phyloP scores from a whole-genome alignment of 2,888 invertebrate species.

The Drosophila neonasuta region DNA sequence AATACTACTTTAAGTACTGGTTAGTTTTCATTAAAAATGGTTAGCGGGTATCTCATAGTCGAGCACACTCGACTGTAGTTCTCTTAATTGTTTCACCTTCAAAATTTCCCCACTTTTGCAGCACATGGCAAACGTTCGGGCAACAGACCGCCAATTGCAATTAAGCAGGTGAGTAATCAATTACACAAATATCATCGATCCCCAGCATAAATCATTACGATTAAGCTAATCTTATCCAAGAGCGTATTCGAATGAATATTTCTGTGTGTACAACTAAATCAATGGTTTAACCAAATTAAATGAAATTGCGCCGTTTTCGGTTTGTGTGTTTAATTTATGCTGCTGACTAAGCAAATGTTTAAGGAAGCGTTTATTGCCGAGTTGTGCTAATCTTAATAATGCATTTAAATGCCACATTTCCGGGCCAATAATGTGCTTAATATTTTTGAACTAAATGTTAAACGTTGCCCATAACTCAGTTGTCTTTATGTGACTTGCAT shows the following conservation, averaged over 20 bases:
- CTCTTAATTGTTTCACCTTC: too few relatives aligned
- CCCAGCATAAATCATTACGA: slow-evolving; percentile 23
- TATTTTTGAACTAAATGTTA: not conserved
- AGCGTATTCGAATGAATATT: not conserved
- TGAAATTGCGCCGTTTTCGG: slow-evolving; percentile 20
- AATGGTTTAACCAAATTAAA: slow-evolving; percentile 19
- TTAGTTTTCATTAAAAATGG: too few relatives aligned
- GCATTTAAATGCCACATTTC: slow-evolving; percentile 18
- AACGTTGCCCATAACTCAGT: not conserved
- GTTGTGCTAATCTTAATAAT: not conserved
- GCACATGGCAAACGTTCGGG: slow-evolving; percentile 79
- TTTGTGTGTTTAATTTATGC: slow-evolving; percentile 10
- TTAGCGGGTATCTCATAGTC: too few relatives aligned
- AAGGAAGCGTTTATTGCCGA: slow-evolving; percentile 5
- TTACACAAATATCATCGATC: slow-evolving; percentile 10
- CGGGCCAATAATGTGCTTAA: slow-evolving; percentile 8
- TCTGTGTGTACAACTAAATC: slow-evolving; percentile 2
- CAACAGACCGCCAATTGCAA: slow-evolving; percentile 38
- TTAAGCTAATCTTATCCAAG: slow-evolving; percentile 37
- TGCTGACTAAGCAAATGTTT: slow-evolving; percentile 13
- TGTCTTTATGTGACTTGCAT: not conserved
- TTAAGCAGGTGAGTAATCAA: slow-evolving; percentile 54
- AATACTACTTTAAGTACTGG: too few relatives aligned
- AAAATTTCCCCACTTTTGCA: slow-evolving; percentile 17
- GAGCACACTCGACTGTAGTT: too few relatives aligned